A percentile compares a stretch with the other conserved stretches of the same genome.
Evolutionary conservation across 2,888 invertebrate species (phyloP).

Genomic region (Mechanitis messenoides): DNA sequence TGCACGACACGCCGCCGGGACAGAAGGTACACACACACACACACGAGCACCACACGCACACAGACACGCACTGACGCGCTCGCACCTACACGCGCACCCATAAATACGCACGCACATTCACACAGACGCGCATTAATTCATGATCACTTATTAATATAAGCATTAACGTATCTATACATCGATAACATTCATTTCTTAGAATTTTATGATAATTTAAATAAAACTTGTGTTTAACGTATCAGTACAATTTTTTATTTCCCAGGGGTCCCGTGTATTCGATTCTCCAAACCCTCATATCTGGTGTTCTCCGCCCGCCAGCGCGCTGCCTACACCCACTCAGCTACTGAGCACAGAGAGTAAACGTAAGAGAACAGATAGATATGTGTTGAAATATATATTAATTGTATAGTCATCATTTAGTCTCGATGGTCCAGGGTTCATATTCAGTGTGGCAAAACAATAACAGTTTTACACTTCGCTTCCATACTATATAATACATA

Average conservation of each 20-base stretch:
- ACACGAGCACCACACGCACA: constrained; percentile 8
- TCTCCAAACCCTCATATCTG: constrained; percentile 62
- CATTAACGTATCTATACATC: not conserved
- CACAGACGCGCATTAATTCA: not conserved
- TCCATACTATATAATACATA: too few relatives aligned
- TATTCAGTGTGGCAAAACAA: too few relatives aligned
- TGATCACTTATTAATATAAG: not conserved
- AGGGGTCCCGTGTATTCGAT: constrained; percentile 71
- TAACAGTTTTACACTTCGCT: too few relatives aligned
- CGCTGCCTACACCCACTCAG: constrained; percentile 61
- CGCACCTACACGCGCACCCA: constrained; percentile 31
- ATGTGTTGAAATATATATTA: too few relatives aligned
- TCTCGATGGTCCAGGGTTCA: too few relatives aligned
- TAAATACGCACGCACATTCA: not conserved
- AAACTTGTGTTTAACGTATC: too few relatives aligned
- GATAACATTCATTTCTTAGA: too few relatives aligned
- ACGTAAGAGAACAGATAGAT: constrained; percentile 45
- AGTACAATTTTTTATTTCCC: constrained; percentile 15
- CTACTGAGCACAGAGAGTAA: constrained; percentile 57
- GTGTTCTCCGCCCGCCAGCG: constrained; percentile 69
- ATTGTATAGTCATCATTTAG: too few relatives aligned
- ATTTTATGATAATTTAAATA: too few relatives aligned
- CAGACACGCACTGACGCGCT: constrained; percentile 47
- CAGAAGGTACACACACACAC: constrained; percentile 52
- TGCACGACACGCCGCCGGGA: constrained; percentile 70